phyloP scores from a whole-genome alignment of 2,888 invertebrate genomes.

The Cinara cedri region DNA sequence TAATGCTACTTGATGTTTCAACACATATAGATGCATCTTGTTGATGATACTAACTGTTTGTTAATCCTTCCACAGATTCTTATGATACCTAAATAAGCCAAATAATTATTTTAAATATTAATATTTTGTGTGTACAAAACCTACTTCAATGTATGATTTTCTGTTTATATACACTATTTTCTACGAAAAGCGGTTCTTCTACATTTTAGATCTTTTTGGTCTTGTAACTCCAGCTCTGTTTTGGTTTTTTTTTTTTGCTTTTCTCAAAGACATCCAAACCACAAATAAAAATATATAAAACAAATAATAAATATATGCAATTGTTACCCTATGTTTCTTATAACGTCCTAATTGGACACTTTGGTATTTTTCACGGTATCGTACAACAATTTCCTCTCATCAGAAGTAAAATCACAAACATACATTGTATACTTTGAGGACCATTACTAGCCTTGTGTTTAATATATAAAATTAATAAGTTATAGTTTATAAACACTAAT shows the following conservation, averaged over 20 bases:
- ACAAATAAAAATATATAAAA: slow-evolving; percentile 12
- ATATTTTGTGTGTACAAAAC: neutral
- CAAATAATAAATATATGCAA: neutral
- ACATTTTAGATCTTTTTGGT: slow-evolving; percentile 69
- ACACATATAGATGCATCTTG: slow-evolving; percentile 34
- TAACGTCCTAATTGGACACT: neutral
- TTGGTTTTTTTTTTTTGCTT: slow-evolving; percentile 25
- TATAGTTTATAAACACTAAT: neutral
- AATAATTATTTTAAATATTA: slow-evolving; percentile 28
- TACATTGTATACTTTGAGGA: slow-evolving; percentile 64
- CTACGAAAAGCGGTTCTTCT: slow-evolving; percentile 68
- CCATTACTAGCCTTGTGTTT: slow-evolving; percentile 57
- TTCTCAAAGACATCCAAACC: slow-evolving; percentile 18
- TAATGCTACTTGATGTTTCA: neutral
- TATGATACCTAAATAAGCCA: slow-evolving; percentile 62
- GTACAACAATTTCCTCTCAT: slow-evolving; percentile 63
- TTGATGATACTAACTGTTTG: slow-evolving; percentile 58
- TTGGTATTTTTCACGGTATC: slow-evolving; percentile 63
- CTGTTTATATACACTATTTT: slow-evolving; percentile 66
- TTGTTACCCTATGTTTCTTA: slow-evolving; percentile 17
- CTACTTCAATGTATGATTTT: slow-evolving; percentile 68
- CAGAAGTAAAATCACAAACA: slow-evolving; percentile 63
- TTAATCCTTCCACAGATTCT: slow-evolving; percentile 65
- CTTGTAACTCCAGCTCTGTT: slow-evolving; percentile 64
- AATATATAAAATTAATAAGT: slow-evolving; percentile 40